Percentiles rank a stretch among this genome's conserved stretches.
phyloP scores from a whole-genome alignment of 2,888 invertebrate species.

The Sclerodermus sp. region DNA sequence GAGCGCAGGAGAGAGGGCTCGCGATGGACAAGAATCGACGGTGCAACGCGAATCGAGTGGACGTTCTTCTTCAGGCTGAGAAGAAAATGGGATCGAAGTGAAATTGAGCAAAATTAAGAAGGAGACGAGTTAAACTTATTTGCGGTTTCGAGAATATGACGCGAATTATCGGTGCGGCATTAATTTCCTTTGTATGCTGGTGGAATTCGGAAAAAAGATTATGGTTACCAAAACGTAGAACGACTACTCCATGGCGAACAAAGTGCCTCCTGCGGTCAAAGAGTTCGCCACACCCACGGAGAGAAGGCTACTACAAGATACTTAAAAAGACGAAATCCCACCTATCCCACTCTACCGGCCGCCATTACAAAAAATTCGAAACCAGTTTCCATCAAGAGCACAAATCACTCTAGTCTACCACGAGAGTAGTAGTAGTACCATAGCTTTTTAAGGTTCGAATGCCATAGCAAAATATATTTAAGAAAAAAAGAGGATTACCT shows the following conservation, averaged over 20 bases:
- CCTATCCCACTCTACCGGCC: slow-evolving; percentile 28
- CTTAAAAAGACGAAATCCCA: slow-evolving; percentile 37
- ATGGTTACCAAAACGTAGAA: slow-evolving; percentile 3
- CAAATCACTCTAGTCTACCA: slow-evolving; percentile 38
- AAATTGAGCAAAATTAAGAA: too few species aligned
- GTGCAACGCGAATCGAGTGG: too few species aligned
- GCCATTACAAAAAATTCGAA: slow-evolving; percentile 36
- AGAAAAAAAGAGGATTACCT: too few species aligned
- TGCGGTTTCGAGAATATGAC: too few species aligned
- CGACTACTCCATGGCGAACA: slow-evolving; percentile 8
- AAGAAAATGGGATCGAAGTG: too few species aligned
- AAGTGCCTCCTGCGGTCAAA: slow-evolving; percentile 19
- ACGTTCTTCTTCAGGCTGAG: too few species aligned
- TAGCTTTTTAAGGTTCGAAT: too few species aligned
- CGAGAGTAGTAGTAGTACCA: too few species aligned
- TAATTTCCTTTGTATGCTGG: slow-evolving; percentile 5
- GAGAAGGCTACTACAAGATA: slow-evolving; percentile 11
- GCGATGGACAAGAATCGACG: too few species aligned
- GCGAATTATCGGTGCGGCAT: too few species aligned
- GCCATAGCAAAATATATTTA: too few species aligned
- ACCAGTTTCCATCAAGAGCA: slow-evolving; percentile 40
- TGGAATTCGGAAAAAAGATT: slow-evolving; percentile 9
- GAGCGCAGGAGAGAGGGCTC: too few species aligned
- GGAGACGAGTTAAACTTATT: not conserved
- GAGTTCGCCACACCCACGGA: slow-evolving; percentile 33